Evolutionary conservation across 2,797 vertebrate species (phyloP).

Genomic region (Sebastes hopkinsi): DNA sequence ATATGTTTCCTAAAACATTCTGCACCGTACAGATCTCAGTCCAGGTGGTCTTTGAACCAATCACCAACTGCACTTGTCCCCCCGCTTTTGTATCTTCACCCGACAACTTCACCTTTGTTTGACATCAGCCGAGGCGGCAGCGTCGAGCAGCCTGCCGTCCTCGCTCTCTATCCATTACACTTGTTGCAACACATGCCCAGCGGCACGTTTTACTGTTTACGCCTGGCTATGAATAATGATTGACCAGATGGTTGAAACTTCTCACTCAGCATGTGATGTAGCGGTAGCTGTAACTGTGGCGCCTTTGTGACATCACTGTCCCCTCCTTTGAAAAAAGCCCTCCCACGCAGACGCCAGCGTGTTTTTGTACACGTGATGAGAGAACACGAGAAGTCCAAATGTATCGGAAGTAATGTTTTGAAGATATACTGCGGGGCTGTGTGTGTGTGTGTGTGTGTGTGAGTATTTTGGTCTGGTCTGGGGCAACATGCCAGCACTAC

Average conservation of each 20-base stretch:
- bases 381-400: conserved; percentile 32
- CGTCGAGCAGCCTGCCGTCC: conserved; percentile 23
- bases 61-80: background rate
- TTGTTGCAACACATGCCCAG: conserved; percentile 52
- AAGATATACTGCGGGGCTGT: conserved; percentile 18
- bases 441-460: background rate
- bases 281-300: conserved; percentile 19
- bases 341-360: conserved; percentile 17
- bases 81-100: background rate
- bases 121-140: background rate
- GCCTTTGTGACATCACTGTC: conserved; percentile 52
- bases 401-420: conserved; percentile 28
- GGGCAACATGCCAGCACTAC: conserved; percentile 65
- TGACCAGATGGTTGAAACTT: conserved; percentile 70
- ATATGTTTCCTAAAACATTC: background rate
- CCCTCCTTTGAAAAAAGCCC: conserved; percentile 23
- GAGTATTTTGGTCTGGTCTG: conserved; percentile 59
- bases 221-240: conserved; percentile 65
- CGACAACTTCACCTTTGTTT: background rate
- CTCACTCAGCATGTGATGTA: conserved; percentile 61
- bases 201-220: conserved; percentile 62
- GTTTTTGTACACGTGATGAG: conserved; percentile 2
- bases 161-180: conserved; percentile 4
- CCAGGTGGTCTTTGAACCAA: background rate
- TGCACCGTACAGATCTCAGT: background rate